Evolutionary conservation across 2,888 invertebrate genomes (phyloP).

Genomic region (Pycnomerus fuliginosus): DNA sequence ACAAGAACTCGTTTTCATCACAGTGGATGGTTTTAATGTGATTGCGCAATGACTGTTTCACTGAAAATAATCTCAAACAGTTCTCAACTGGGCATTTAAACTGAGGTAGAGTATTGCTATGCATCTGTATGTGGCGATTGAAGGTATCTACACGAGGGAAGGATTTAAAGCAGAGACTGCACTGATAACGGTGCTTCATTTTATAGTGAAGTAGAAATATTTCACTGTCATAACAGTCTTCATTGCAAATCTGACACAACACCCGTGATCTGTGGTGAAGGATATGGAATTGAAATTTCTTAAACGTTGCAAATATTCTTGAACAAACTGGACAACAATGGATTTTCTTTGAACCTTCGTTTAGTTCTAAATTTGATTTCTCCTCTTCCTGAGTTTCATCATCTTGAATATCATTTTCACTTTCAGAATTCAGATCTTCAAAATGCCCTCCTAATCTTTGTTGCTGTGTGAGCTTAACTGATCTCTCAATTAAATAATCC

Average conservation of each 20-base stretch:
- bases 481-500: slow-evolving; percentile 4
- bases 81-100: slow-evolving; percentile 28
- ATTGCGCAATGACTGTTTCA: slow-evolving; percentile 27
- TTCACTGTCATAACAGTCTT: slow-evolving; percentile 6
- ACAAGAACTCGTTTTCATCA: slow-evolving; percentile 26
- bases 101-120: slow-evolving; percentile 22
- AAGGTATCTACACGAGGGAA: slow-evolving; percentile 24
- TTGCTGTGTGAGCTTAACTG: slow-evolving; percentile 3
- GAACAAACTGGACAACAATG: slow-evolving; percentile 22
- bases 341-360: too few relatives aligned
- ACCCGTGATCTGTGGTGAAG: slow-evolving; percentile 9
- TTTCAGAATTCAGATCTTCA: too few relatives aligned
- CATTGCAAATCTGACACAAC: slow-evolving; percentile 22
- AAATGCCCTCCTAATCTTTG: too few relatives aligned
- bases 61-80: slow-evolving; percentile 29
- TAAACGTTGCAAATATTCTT: slow-evolving; percentile 14
- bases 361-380: neutral
- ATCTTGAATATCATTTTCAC: neutral
- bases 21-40: slow-evolving; percentile 29
- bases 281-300: slow-evolving; percentile 15
- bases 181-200: slow-evolving; percentile 27
- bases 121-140: slow-evolving; percentile 25
- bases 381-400: neutral
- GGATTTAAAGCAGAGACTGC: slow-evolving; percentile 29
- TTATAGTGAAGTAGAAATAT: slow-evolving; percentile 25